Base-by-base conservation (phyloP, 2,113 vertebrate genomes). In the Emydocephalus ijimae region DNA sequence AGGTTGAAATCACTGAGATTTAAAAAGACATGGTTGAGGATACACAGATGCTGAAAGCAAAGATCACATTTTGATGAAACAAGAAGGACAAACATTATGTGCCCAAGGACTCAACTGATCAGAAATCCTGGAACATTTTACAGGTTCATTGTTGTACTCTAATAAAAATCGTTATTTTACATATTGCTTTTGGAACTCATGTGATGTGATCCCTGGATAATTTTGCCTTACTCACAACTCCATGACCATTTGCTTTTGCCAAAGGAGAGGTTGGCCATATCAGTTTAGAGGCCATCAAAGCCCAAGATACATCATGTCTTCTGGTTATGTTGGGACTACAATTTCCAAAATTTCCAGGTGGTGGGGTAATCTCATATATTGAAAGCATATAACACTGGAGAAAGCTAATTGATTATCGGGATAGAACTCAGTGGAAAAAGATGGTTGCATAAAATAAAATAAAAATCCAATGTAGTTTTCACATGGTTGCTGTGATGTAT, bases 11-110 rank as follows among this genome's bases (percentile, higher is more conserved):
- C 4, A 9, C 29, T 43, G 24, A 90, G 74, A 10, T 61, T 29
- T 85, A 94, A 92, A 11, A 55, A 90, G 89, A 94, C 64, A n/a
- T 91, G 88, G 91, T 14, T 85, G 93, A 88, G 81, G 26, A 1
- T 43, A 89, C 92, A 92, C 34, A 48, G 34, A 81, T 43, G 34
- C 26, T 64, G 0, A 0, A 45, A 94, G 45, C 2, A n/a, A 64
- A 18, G 14, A 89, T 34, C 45, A 91, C 50, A 11, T 88, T 91
- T 89, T 93, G 91, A 23, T 57, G 64, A 61, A 92, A 61, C 91
- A 55, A 54, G 57, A 93, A 94, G 95, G 92, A 52, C 20, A 29
- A 69, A 93, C 0, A 24, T 26, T 34, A 55, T 89, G 57, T 69
- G 26, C 23, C 21, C 4, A n/a, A n/a, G 5, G 89, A 55, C 0